phyloP scores from a whole-genome alignment of 2,888 invertebrate species.

The Dinocampus coccinellae region DNA sequence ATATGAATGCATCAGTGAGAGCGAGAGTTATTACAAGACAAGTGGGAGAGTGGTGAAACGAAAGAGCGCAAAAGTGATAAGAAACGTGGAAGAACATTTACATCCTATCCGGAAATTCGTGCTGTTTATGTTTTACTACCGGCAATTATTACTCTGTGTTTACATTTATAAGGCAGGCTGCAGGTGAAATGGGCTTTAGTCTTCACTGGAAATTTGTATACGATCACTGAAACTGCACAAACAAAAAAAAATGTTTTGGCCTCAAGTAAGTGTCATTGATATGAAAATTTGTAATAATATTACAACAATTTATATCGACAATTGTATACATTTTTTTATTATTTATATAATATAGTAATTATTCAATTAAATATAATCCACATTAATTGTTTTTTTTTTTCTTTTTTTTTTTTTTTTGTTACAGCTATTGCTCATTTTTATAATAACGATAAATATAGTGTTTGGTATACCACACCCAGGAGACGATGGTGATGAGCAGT shows the following conservation, averaged over 20 bases:
- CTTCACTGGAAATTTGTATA: constrained; percentile 27
- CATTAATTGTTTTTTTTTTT: no score
- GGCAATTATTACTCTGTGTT: constrained; percentile 48
- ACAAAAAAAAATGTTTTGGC: constrained; percentile 33
- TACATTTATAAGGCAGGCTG: constrained; percentile 58
- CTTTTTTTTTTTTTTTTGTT: constrained; percentile 18
- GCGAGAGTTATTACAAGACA: neutral
- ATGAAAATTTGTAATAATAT: constrained; percentile 11
- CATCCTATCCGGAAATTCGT: constrained; percentile 27
- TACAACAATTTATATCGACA: no score
- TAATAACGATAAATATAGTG: constrained; percentile 44
- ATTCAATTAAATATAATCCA: neutral
- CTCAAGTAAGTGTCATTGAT: constrained; percentile 41
- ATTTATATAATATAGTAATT: neutral
- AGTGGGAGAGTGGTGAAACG: neutral
- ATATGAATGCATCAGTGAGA: constrained; percentile 12
- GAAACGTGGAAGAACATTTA: neutral
- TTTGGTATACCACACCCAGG: constrained; percentile 45
- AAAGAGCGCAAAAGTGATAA: neutral
- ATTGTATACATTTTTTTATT: neutral
- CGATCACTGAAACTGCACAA: constrained; percentile 15
- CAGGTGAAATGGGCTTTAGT: constrained; percentile 51
- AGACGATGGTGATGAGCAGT: constrained; percentile 52
- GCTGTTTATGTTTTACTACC: constrained; percentile 18
- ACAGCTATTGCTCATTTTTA: constrained; percentile 44